These are phyloP conservation scores for Nasonia vitripennis DNA, from an alignment of 1,140 invertebrate genomes.

Conservation along the genomic window DNA sequence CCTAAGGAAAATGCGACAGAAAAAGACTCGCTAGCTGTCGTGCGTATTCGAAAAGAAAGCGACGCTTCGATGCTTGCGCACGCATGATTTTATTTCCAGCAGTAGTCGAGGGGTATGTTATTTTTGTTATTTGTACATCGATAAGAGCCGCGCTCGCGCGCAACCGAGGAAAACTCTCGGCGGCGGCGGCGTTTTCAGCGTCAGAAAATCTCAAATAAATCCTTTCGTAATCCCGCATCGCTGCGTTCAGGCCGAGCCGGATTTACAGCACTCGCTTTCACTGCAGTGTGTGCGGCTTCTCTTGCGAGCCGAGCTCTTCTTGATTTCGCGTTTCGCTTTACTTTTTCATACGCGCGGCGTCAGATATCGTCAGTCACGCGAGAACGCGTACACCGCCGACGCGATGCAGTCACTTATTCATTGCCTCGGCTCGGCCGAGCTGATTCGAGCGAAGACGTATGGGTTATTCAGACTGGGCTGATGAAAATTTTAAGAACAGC, in stretches of 20 bases:
- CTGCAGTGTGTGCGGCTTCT: constrained; percentile 54
- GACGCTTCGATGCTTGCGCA: constrained; percentile 7
- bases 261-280: constrained; percentile 70
- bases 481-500: not conserved
- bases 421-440: not conserved
- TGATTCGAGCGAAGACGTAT: not conserved
- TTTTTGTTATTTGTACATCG: constrained; percentile 69
- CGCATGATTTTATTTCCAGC: constrained; percentile 50
- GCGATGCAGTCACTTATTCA: constrained; percentile 22
- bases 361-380: constrained; percentile 41
- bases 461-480: not conserved
- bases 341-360: constrained; percentile 50
- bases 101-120: constrained; percentile 50
- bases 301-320: constrained; percentile 38
- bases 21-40: not conserved
- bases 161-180: not conserved
- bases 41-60: not conserved
- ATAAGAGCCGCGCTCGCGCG: constrained; percentile 10
- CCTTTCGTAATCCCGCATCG: constrained; percentile 73
- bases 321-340: constrained; percentile 57
- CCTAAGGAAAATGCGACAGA: not conserved
- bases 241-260: constrained; percentile 70
- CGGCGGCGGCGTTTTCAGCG: constrained; percentile 35
- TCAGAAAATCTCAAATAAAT: constrained; percentile 74
- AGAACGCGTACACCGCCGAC: not conserved